Percentiles rank a stretch among this genome's conserved stretches.
phyloP scores from a whole-genome alignment of 2,888 invertebrate genomes.

The Hofmannophila pseudospretella region DNA sequence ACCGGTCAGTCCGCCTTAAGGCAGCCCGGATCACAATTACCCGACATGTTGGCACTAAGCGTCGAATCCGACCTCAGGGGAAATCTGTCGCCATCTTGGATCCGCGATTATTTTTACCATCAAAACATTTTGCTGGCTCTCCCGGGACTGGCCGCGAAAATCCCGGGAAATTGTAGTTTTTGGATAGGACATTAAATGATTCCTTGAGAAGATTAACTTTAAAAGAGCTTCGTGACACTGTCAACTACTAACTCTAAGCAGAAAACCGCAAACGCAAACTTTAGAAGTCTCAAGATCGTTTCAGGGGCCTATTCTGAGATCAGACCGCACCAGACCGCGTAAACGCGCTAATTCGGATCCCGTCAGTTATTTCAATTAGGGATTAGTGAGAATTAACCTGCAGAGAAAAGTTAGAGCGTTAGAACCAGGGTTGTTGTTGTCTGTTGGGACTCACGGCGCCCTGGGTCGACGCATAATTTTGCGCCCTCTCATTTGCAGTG shows the following conservation, averaged over 20 bases:
- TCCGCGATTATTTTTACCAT: background rate
- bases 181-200: no score
- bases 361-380: slow-evolving; percentile 1
- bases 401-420: background rate
- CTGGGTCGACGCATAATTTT: no score
- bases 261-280: no score
- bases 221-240: no score
- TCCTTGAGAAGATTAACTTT: no score
- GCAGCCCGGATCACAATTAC: background rate
- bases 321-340: background rate
- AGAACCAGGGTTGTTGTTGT: no score
- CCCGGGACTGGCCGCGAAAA: background rate
- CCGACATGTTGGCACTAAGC: background rate
- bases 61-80: background rate
- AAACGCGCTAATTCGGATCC: background rate
- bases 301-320: background rate
- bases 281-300: no score
- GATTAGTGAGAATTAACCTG: background rate
- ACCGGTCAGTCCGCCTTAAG: no score
- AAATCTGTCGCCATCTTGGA: slow-evolving; percentile 2
- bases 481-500: no score
- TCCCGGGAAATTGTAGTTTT: no score
- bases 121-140: background rate
- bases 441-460: no score
- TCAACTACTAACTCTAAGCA: no score